Percentiles rank a stretch among this genome's conserved stretches.
Conservation (phyloP, 2,797 vertebrate genomes). For the Tamandua tetradactyla region DNA sequence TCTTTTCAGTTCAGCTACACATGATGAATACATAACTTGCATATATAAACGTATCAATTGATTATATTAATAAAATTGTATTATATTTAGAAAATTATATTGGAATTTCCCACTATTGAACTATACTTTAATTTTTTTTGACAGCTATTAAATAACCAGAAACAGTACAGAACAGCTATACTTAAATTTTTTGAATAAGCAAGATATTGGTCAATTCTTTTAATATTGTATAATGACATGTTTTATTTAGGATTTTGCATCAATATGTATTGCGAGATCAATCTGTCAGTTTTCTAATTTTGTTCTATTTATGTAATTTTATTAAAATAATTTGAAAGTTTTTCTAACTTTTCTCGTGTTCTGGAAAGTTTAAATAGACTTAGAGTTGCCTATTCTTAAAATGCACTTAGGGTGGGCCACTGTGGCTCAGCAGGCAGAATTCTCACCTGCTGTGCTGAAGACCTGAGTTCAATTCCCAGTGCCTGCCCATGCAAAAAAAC, state of each 20-base stretch:
- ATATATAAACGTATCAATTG: neutral
- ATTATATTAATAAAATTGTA: neutral
- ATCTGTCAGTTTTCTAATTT: neutral
- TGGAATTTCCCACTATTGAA: neutral
- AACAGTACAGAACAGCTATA: too few species aligned
- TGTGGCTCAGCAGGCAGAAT: too few species aligned
- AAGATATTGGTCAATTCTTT: neutral
- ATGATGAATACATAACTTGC: neutral
- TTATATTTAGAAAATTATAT: neutral
- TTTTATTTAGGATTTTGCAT: neutral
- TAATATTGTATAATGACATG: neutral
- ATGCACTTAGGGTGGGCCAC: too few species aligned
- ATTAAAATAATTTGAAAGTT: neutral
- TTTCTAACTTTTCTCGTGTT: neutral
- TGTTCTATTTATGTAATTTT: neutral
- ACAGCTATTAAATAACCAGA: too few species aligned
- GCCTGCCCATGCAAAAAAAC: too few species aligned
- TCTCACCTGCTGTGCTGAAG: too few species aligned
- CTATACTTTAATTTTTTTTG: neutral
- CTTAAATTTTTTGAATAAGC: neutral
- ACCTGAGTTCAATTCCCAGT: too few species aligned
- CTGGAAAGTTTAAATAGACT: neutral
- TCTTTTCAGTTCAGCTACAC: neutral
- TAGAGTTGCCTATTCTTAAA: neutral
- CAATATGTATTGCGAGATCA: neutral